phyloP scores from a whole-genome alignment of 2,888 invertebrate genomes.

The Hypercompe scribonia region DNA sequence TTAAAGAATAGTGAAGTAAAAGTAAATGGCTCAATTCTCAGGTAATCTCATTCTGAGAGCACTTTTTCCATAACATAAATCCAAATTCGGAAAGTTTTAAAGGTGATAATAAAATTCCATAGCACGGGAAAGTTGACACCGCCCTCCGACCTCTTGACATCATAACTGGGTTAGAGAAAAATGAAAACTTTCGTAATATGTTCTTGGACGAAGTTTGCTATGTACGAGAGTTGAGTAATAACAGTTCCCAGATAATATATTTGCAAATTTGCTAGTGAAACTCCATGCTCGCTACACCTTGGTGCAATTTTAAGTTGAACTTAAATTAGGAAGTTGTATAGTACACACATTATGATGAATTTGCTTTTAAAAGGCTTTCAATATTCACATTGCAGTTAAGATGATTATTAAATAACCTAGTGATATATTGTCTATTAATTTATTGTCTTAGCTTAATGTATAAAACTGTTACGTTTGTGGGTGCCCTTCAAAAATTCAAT shows the following conservation, averaged over 20 bases:
- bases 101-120: conserved; percentile 71
- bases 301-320: conserved; percentile 55
- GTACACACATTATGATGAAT: conserved; percentile 25
- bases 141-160: conserved; percentile 61
- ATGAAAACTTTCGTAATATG: conserved; percentile 83
- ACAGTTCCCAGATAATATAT: conserved; percentile 68
- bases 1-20: conserved; percentile 14
- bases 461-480: too few relatives aligned
- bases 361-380: conserved; percentile 5
- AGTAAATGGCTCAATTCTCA: conserved; percentile 9
- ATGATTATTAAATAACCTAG: neutral
- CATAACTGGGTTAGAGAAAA: conserved; percentile 82
- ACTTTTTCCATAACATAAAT: conserved; percentile 61
- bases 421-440: neutral
- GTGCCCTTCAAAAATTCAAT: too few relatives aligned
- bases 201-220: conserved; percentile 65
- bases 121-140: conserved; percentile 66
- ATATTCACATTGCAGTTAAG: neutral
- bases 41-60: conserved; percentile 46
- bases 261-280: conserved; percentile 65
- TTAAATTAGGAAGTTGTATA: conserved; percentile 55
- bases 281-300: conserved; percentile 55
- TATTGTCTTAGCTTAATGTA: neutral
- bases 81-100: conserved; percentile 62
- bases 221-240: conserved; percentile 71